These are phyloP conservation scores for Myotis planiceps DNA, from an alignment of 2,797 vertebrate species.

Conservation along the genomic window DNA sequence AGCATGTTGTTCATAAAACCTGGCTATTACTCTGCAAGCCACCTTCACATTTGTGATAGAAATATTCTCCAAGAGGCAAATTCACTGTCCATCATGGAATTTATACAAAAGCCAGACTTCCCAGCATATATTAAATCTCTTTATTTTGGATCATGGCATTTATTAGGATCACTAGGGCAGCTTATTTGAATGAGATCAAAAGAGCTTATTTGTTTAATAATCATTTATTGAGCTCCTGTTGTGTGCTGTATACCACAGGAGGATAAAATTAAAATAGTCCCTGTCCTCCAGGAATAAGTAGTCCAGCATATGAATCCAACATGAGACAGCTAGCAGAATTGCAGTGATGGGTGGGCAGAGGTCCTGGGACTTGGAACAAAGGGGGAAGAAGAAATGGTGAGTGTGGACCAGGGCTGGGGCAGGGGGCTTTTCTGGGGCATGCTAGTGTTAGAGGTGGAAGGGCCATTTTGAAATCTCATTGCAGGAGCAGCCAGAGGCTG, in stretches of 20 bases:
- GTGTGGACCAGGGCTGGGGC: neutral
- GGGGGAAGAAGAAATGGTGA: neutral
- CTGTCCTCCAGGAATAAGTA: neutral
- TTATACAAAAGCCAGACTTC: neutral
- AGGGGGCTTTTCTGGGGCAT: neutral
- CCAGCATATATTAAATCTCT: neutral
- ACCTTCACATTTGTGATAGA: neutral
- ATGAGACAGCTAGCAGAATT: neutral
- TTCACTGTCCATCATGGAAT: neutral
- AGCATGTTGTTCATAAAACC: neutral
- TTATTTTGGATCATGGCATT: neutral
- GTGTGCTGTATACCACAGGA: neutral
- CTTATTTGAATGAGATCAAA: neutral
- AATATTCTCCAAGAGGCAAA: neutral
- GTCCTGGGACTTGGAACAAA: neutral
- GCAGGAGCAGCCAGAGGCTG: neutral
- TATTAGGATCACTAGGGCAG: neutral
- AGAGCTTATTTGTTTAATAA: constrained; percentile 1
- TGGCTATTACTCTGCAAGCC: neutral
- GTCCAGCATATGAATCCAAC: neutral
- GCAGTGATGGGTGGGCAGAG: neutral
- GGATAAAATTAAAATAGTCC: neutral
- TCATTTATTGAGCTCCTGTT: neutral
- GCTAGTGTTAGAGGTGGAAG: neutral
- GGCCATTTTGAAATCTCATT: neutral